Percentiles rank a stretch among this genome's conserved stretches.
Conservation (phyloP, 1,140 invertebrate species). For the Pristionchus pacificus region DNA sequence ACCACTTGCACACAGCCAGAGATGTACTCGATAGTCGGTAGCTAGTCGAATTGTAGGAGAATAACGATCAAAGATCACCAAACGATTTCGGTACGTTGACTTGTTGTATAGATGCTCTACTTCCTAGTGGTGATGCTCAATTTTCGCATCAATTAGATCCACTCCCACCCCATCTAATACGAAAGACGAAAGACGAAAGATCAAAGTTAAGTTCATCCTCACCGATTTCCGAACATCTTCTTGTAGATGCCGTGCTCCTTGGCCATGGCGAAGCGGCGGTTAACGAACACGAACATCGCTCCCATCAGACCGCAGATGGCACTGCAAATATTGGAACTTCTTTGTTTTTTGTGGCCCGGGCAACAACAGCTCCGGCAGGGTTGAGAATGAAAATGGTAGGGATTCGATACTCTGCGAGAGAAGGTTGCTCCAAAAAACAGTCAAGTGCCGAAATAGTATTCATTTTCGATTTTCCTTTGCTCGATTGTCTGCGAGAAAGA, state of each 20-base stretch:
- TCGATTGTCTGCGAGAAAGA: too few relatives aligned
- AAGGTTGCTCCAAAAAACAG: constrained; percentile 96
- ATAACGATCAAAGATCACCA: too few relatives aligned
- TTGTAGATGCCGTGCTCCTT: constrained; percentile 42
- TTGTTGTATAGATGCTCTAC: too few relatives aligned
- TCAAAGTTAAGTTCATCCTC: not conserved
- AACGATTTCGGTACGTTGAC: too few relatives aligned
- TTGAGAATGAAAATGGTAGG: not conserved
- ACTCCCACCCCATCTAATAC: not conserved
- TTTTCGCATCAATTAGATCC: not conserved
- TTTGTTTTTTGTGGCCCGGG: too few relatives aligned
- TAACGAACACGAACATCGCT: constrained; percentile 86
- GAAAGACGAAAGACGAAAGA: not conserved
- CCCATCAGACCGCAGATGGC: constrained; percentile 81
- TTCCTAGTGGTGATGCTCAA: not conserved
- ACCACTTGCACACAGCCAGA: too few relatives aligned
- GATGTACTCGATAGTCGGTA: too few relatives aligned
- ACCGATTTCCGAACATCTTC: constrained; percentile 51
- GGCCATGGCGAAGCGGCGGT: constrained; percentile 65
- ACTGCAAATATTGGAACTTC: constrained; percentile 61
- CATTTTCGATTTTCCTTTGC: constrained; percentile 92
- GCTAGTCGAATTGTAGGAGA: too few relatives aligned
- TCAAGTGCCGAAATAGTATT: constrained; percentile 96
- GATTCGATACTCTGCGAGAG: constrained; percentile 62
- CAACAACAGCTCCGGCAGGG: constrained; percentile 49